Conservation (phyloP, 2,113 vertebrate species). For the Pogonocichla stellata region DNA sequence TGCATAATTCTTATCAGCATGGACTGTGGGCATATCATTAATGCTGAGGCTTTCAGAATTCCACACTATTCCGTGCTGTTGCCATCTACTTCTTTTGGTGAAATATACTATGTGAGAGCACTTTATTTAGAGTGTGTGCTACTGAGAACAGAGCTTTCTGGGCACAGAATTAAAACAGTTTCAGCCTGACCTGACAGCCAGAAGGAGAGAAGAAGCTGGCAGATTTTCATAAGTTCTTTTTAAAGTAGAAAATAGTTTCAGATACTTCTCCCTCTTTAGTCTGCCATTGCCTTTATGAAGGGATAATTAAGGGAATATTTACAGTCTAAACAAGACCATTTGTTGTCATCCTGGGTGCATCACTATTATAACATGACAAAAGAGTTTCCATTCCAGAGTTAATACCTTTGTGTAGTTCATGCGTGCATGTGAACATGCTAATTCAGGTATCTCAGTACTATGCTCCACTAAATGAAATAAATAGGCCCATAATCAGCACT, state of each 20-base stretch:
- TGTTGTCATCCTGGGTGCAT: neutral
- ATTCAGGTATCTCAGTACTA: neutral
- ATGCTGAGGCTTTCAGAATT: neutral
- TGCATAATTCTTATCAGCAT: neutral
- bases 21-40: neutral
- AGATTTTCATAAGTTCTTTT: neutral
- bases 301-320: neutral
- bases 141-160: neutral
- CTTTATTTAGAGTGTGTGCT: neutral
- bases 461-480: conserved; percentile 9
- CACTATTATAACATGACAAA: neutral
- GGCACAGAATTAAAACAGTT: neutral
- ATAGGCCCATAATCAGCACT: neutral
- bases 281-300: neutral
- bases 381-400: neutral
- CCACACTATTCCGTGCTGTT: neutral
- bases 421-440: neutral
- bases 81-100: neutral
- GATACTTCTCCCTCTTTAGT: neutral
- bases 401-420: neutral
- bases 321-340: neutral
- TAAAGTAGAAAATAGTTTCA: neutral
- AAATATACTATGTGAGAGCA: neutral
- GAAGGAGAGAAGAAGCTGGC: neutral
- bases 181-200: neutral